Evolutionary conservation across 1,140 invertebrate species (phyloP).

Genomic region (Conus ventricosus): DNA sequence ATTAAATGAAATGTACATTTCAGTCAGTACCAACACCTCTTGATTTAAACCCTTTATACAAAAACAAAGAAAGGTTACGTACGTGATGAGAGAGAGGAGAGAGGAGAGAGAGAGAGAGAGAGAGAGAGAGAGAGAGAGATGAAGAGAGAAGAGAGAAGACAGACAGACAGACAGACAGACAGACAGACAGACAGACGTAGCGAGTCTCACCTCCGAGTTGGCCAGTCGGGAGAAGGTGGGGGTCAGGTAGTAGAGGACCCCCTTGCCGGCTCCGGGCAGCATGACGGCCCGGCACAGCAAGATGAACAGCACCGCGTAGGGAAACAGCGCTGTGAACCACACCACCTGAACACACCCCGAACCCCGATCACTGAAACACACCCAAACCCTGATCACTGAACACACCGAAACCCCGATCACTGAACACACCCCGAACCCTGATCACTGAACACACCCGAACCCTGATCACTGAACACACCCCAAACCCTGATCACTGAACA

Average conservation of each 20-base stretch:
- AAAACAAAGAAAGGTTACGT: too few species aligned
- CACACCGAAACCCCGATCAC: not conserved
- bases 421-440: not conserved
- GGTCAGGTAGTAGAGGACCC: constrained; percentile 92
- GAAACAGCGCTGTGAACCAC: constrained; percentile 99
- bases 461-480: not conserved
- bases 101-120: not conserved
- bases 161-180: not conserved
- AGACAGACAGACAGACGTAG: not conserved
- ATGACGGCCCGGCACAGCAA: constrained; percentile 95
- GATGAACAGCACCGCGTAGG: constrained; percentile 95
- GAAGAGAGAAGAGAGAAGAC: not conserved
- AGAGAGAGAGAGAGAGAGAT: not conserved
- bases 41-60: too few species aligned
- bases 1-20: too few species aligned
- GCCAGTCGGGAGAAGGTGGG: constrained; percentile 86
- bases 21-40: too few species aligned
- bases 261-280: constrained; percentile 93
- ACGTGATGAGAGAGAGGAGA: too few species aligned
- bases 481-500: not conserved
- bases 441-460: too few species aligned
- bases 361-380: too few species aligned
- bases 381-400: too few species aligned
- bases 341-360: constrained; percentile 82
- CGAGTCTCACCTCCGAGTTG: constrained; percentile 50